Evolutionary conservation across 1,140 invertebrate genomes (phyloP), one percentile per base, ranked within the genome.

Genomic region (Eupeodes corollae): DNA sequence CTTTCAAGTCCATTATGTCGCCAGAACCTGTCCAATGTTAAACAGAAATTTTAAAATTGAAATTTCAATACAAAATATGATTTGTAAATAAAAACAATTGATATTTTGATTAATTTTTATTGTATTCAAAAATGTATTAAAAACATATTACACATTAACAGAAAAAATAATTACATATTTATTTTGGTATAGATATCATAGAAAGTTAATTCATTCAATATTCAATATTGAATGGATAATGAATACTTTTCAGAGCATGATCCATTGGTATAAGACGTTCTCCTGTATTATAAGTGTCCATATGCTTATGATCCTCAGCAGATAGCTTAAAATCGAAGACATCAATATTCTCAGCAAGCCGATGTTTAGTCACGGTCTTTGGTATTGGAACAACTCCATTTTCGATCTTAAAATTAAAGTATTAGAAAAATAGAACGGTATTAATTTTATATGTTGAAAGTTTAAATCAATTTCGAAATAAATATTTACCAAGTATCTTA

Each of bases 271-370:
- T 63, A 3, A 67, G 37, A 39, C 64, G 59, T 11, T 65, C 59
- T 14, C 73, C 61, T 1, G 70, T 73, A 54, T 83, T 71, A 49
- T 77, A 82, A 0, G 63, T 59, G 52, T 79, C 74, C 34, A 84
- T 67, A 11, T 75, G 68, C 2, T 60, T 61, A 41, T 76, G 72
- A 50, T 83, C 79, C 42, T 79, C 75, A 0, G 71, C 49, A 37
- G 73, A 67, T n/a, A 91, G 65, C 58, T 76, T 65, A 61, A 91
- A 91, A 63, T 90, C 83, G 56, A 88, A 88, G 32, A 90, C 73
- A 26, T 86, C 63, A 37, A 82, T 73, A 59, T 93, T 93, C 57
- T 86, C 75, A 39, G 73, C 68, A 40, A 93, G 86, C 32, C 88
- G 75, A 3, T 74, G 72, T 55, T 80, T 78, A 2, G 76, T 88